These are phyloP conservation scores for Tychaedon coryphoeus DNA, from an alignment of 2,113 vertebrate genomes.

Conservation along the genomic window DNA sequence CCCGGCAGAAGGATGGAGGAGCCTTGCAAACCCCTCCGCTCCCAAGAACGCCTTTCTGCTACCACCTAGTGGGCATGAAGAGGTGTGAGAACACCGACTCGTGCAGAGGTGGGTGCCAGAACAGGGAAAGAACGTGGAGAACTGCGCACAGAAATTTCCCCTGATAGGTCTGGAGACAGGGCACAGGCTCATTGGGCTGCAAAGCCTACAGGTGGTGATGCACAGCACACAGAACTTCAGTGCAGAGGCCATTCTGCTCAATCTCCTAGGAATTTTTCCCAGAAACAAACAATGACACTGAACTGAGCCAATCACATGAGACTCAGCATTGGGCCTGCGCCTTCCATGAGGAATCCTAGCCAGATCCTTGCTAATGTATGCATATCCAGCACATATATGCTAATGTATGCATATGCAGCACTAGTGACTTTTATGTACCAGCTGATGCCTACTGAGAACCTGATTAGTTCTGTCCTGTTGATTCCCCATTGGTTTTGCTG, in stretches of 20 bases:
- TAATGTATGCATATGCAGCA: not conserved
- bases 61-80: constrained; percentile 11
- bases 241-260: not conserved
- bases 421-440: not conserved
- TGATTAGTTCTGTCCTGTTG: not conserved
- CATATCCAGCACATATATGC: not conserved
- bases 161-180: not conserved
- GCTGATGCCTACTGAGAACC: not conserved
- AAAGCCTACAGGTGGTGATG: not conserved
- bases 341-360: not conserved
- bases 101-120: rapidly evolving
- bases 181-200: not conserved
- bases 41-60: not conserved
- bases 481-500: not conserved
- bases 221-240: not conserved
- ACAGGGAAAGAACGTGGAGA: rapidly evolving
- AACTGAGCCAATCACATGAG: not conserved
- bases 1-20: not conserved
- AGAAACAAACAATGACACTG: not conserved
- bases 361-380: not conserved
- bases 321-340: not conserved
- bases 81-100: no score
- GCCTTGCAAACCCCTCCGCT: not conserved
- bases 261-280: not conserved
- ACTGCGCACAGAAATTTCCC: not conserved